Base-by-base conservation (phyloP, 2,113 vertebrate genomes). In the Pangasianodon hypophthalmus region DNA sequence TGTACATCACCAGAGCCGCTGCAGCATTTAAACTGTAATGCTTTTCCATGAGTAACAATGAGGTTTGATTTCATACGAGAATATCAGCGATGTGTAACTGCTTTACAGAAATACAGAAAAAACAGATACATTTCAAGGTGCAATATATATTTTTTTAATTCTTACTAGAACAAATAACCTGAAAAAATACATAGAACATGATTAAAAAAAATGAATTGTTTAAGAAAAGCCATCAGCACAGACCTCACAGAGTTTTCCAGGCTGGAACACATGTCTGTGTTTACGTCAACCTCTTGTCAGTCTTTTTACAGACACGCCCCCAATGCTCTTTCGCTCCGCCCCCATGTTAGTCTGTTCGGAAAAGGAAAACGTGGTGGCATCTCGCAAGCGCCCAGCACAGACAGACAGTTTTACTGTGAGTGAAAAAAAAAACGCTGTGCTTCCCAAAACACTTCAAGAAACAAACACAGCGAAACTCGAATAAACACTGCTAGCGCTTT, bases 21-120 rank as follows among this genome's bases (percentile, higher is more conserved):
- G 83, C 83, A 88, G 83, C 88, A 44, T 58, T 88, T 88, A 79
- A 69, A 85, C 46, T 85, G 75, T 58, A 88, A 88, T 85, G 71
- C 58, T 69, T 87, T 87, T 44, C 29, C 75, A 46, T 56, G 77
- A 88, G 87, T 46, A 88, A 88, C 81, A 60, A 46, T 64, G 41
- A 58, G 41, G 75, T 77, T 87, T 87, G 60, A 82, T 81, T 82
- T 88, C 71, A 52, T 26, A 87, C n/a, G 79, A 4, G 19, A 32
- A 50, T 73, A 69, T 69, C 52, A 56, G 52, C 2, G 13, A 8
- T 21, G 54, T 26, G 81, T 41, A 24, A 19, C 10, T 32, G 67
- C 62, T 56, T 56, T 82, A 56, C 29, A 83, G 18, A 32, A 67
- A 67, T 7, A 37, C 32, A 71, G 4, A 41, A 71, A 37, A 71